These are phyloP conservation scores for Chymomyza costata DNA, from an alignment of 1,140 invertebrate genomes.

Conservation along the genomic window DNA sequence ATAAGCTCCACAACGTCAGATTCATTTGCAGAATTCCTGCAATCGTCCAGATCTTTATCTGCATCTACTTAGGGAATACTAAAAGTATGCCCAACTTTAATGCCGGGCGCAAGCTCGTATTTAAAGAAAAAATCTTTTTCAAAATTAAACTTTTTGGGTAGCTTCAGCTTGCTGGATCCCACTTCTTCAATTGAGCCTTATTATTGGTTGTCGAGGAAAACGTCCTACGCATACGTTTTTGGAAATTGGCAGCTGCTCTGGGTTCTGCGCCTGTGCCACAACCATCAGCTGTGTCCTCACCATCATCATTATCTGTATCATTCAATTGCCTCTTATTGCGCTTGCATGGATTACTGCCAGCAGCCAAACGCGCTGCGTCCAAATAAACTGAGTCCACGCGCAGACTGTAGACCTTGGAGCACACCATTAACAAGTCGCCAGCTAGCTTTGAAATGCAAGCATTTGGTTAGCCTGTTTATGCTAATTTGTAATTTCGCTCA, in stretches of 20 bases:
- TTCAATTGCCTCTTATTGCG: slow-evolving; percentile 2
- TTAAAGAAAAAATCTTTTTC: slow-evolving; percentile 17
- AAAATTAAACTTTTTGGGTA: slow-evolving; percentile 37
- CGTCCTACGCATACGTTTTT: slow-evolving; percentile 43
- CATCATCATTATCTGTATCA: slow-evolving; percentile 25
- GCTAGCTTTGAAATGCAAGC: slow-evolving; percentile 64
- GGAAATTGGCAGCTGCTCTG: slow-evolving; percentile 26
- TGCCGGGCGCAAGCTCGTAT: slow-evolving; percentile 13
- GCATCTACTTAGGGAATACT: no score
- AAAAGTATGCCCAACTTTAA: no score
- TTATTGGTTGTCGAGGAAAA: slow-evolving; percentile 62
- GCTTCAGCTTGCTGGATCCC: slow-evolving; percentile 41
- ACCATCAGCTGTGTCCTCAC: slow-evolving; percentile 36
- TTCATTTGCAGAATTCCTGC: not conserved
- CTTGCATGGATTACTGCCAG: slow-evolving; percentile 70
- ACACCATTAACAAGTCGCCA: slow-evolving; percentile 82
- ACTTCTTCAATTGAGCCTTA: slow-evolving; percentile 57
- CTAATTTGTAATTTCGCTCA: slow-evolving; percentile 58
- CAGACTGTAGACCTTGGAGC: slow-evolving; percentile 83
- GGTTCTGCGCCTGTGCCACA: slow-evolving; percentile 8
- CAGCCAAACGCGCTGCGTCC: slow-evolving; percentile 81
- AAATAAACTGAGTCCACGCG: slow-evolving; percentile 82
- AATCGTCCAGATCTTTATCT: not conserved
- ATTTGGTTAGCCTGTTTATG: no score
- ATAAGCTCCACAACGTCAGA: not conserved